Evolutionary conservation across 2,113 vertebrate genomes (phyloP).

Genomic region (Bos javanicus): DNA sequence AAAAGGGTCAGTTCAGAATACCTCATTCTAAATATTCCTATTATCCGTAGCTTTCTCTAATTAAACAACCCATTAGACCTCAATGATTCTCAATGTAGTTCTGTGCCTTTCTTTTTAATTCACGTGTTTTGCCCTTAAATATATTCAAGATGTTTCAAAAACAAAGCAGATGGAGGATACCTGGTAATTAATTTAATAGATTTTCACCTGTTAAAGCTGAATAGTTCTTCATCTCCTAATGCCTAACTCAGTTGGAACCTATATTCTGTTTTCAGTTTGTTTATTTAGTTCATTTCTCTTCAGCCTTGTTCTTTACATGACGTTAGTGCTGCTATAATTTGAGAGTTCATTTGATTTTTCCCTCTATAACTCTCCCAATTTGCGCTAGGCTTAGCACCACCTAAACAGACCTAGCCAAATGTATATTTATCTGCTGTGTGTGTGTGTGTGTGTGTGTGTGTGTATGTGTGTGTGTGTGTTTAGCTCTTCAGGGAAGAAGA

Average conservation of each 20-base stretch:
- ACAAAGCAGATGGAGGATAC: neutral
- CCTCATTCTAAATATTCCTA: neutral
- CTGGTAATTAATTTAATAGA: neutral
- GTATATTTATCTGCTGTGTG: neutral
- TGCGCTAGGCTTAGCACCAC: neutral
- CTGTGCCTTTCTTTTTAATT: neutral
- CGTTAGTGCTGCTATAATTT: neutral
- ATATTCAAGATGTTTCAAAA: neutral
- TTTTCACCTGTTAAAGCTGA: neutral
- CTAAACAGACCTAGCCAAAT: neutral
- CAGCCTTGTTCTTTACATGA: neutral
- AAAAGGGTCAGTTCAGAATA: neutral
- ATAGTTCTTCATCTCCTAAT: neutral
- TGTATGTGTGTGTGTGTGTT: neutral
- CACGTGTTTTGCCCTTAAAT: neutral
- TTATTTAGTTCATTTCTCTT: neutral
- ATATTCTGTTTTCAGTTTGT: neutral
- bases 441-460: neutral
- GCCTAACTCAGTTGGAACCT: neutral
- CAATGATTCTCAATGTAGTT: neutral
- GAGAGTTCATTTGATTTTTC: neutral
- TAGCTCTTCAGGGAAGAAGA: constrained; percentile 16
- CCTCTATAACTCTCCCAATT: neutral
- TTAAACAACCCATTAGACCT: neutral
- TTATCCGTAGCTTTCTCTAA: neutral